phyloP scores from a whole-genome alignment of 2,113 vertebrate genomes.

The Nothocercus julius region DNA sequence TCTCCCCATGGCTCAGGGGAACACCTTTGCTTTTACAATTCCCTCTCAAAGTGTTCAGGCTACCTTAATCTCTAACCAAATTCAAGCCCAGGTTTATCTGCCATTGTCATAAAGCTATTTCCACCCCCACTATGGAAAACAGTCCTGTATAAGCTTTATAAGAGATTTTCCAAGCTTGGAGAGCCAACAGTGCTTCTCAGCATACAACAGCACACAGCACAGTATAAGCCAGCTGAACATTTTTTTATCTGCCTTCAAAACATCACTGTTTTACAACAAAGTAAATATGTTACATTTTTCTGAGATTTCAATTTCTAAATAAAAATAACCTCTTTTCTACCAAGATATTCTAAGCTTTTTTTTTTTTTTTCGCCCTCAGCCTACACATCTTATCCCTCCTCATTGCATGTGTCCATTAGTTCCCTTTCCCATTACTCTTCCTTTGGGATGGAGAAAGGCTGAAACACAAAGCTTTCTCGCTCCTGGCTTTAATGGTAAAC shows the following conservation, averaged over 20 bases:
- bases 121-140: neutral
- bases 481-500: neutral
- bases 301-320: neutral
- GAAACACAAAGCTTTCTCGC: neutral
- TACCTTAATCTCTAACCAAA: neutral
- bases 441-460: neutral
- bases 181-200: neutral
- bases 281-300: neutral
- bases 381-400: neutral
- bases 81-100: neutral
- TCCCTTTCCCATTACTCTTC: neutral
- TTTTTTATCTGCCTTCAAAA: neutral
- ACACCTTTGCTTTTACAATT: neutral
- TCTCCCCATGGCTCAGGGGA: neutral
- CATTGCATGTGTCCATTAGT: neutral
- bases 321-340: neutral
- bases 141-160: neutral
- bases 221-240: neutral
- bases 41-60: neutral
- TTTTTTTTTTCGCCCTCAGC: neutral
- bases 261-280: neutral
- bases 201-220: neutral
- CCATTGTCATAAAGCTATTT: neutral
- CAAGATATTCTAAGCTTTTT: neutral
- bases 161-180: neutral